Conservation (phyloP, 2,888 invertebrate species). For the Tribolium freemani region DNA sequence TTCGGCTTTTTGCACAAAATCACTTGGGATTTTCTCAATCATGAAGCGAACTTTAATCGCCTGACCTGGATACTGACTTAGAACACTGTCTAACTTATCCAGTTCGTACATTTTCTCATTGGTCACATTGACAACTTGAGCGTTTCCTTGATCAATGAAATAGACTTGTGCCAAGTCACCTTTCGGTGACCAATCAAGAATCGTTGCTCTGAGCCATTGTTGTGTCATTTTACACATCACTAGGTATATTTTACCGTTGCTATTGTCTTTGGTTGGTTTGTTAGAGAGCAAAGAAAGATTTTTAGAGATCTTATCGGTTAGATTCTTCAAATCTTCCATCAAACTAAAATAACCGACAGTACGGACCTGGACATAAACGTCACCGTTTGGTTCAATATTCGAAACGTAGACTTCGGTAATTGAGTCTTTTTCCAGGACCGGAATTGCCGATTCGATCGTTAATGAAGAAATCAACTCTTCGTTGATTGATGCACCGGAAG, state of each 20-base stretch:
- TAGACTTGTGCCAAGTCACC: conserved; percentile 68
- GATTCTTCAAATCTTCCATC: conserved; percentile 50
- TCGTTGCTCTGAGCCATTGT: conserved; percentile 69
- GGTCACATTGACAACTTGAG: conserved; percentile 63
- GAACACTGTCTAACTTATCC: conserved; percentile 65
- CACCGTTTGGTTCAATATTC: conserved; percentile 65
- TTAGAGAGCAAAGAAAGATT: neutral
- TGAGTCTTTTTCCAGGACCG: conserved; percentile 55
- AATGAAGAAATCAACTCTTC: conserved; percentile 58
- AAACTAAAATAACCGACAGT: conserved; percentile 62
- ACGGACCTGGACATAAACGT: conserved; percentile 67
- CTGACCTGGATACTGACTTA: conserved; percentile 67
- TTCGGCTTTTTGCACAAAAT: conserved; percentile 63
- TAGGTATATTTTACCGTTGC: conserved; percentile 68
- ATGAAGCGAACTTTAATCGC: conserved; percentile 62
- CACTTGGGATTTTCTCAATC: conserved; percentile 59
- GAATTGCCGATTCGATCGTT: conserved; percentile 61
- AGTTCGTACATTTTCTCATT: conserved; percentile 68
- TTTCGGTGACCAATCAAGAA: conserved; percentile 64
- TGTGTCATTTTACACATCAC: conserved; percentile 65
- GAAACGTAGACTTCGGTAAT: conserved; percentile 65
- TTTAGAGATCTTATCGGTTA: neutral
- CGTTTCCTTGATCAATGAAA: conserved; percentile 72
- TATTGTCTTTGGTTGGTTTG: conserved; percentile 52
- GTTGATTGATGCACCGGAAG: conserved; percentile 57